Base-by-base conservation (phyloP, 2,797 vertebrate species). In the Decapterus maruadsi region DNA sequence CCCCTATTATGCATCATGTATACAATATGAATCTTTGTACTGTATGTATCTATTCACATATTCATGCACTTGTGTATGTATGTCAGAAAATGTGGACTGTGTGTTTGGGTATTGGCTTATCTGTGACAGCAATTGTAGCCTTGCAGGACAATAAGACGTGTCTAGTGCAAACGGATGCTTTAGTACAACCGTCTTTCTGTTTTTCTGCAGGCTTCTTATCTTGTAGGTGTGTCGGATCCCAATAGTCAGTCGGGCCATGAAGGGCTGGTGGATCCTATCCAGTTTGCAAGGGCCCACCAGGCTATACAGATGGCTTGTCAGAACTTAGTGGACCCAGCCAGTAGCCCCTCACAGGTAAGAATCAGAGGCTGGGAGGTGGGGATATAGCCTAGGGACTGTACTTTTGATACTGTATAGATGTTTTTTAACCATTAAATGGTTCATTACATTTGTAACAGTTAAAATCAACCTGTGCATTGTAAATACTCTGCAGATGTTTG, bases 301-400 rank as follows among this genome's bases (percentile, higher is more conserved):
- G 98, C 98, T 0, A 99, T 99, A 92, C 98, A 99, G 91, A 99
- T 98, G 97, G 98, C 98, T 0, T 99, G 98, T 84, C 98, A 99
- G 94, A 99, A 98, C 74, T 88, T 99, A 83, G 98, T 99, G 55
- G 98, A 99, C 78, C 98, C 98, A 2, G 95, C 96, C 4, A 99
- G 98, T 83, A 99, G 97, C 87, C 98, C 98, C 0, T 99, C 98
- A 0, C 98, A 99, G 97, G 98, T 99, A 89, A 90, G 78, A 78
- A 10, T 62, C 20, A 12, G 8, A 42, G n/a, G 16, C 67, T 65
- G 20, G 7, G 60, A 58, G 57, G 29, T n/a, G 17, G 38, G 19
- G 48, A 74, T 63, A 61, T 45, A 56, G 29, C n/a, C n/a, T n/a
- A 26, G 26, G 31, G 46, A 51, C 38, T 55, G 31, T 22, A 38